phyloP scores from a whole-genome alignment of 53 echinoderm and acorn worm species.

The Arbacia lixula region DNA sequence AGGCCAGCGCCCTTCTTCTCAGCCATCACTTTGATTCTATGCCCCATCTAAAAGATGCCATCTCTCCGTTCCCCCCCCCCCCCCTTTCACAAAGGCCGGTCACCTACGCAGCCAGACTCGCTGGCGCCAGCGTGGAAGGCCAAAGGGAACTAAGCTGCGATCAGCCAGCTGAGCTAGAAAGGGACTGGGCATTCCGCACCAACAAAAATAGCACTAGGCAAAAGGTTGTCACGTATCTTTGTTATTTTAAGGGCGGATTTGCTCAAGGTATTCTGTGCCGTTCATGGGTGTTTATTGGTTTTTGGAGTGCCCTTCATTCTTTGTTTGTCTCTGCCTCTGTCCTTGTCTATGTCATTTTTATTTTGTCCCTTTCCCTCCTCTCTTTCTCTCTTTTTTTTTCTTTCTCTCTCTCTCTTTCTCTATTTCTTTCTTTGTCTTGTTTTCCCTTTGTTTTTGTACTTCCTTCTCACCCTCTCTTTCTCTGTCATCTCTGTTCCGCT shows the following conservation, averaged over 20 bases:
- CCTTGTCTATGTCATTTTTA: background rate
- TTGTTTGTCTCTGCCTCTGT: background rate
- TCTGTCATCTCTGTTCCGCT: too few relatives aligned
- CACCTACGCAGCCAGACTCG: constrained; percentile 38
- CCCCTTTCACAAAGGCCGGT: constrained; percentile 2
- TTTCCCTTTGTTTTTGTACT: background rate
- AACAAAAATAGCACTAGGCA: constrained; percentile 20
- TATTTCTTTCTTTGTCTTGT: constrained; percentile 3
- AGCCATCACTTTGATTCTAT: too few relatives aligned
- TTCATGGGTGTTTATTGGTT: constrained; percentile 4
- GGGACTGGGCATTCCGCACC: background rate
- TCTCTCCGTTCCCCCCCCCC: too few relatives aligned
- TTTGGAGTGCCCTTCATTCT: background rate
- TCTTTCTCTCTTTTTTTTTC: background rate
- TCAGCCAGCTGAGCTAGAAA: background rate
- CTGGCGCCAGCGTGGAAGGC: constrained; percentile 28
- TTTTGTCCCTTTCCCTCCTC: background rate
- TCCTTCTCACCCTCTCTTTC: background rate
- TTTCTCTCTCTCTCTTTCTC: background rate
- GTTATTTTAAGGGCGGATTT: constrained; percentile 16
- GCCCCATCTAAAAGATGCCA: too few relatives aligned
- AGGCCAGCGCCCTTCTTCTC: too few relatives aligned
- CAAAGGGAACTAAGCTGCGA: constrained; percentile 29
- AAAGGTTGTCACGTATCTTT: constrained; percentile 38
- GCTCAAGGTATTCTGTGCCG: background rate